Percentiles rank a stretch among this genome's conserved stretches.
These are phyloP conservation scores for Crenuchus spilurus DNA, from an alignment of 2,797 vertebrate genomes.

Conservation along the genomic window DNA sequence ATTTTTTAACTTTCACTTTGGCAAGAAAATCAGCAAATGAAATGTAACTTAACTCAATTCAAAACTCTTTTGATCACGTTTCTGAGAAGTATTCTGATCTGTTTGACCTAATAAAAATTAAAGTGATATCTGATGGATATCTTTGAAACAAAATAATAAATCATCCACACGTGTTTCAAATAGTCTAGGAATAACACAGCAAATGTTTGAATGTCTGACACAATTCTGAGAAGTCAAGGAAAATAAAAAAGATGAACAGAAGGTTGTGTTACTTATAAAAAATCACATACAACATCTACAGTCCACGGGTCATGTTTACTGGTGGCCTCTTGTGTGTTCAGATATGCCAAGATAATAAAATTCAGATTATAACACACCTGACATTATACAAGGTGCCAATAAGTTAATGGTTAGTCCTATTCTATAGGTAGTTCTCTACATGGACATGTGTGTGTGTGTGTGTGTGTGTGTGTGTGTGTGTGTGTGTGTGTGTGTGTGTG, in stretches of 20 bases:
- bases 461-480: too few relatives aligned
- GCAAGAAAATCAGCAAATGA: constrained; percentile 47
- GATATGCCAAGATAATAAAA: too few relatives aligned
- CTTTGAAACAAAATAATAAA: constrained; percentile 57
- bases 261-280: constrained; percentile 10
- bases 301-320: not conserved
- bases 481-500: too few relatives aligned
- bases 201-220: constrained; percentile 56
- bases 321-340: not conserved
- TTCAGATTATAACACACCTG: too few relatives aligned
- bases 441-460: too few relatives aligned
- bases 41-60: constrained; percentile 54
- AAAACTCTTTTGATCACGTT: constrained; percentile 52
- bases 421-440: too few relatives aligned
- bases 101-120: constrained; percentile 56
- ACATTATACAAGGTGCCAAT: too few relatives aligned
- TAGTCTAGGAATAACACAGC: constrained; percentile 56
- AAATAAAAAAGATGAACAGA: constrained; percentile 6
- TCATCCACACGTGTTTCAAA: constrained; percentile 68
- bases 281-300: not conserved
- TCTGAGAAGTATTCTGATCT: constrained; percentile 56
- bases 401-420: too few relatives aligned
- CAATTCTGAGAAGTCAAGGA: constrained; percentile 7
- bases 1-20: constrained; percentile 41
- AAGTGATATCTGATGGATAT: constrained; percentile 51